Evolutionary conservation across 2,113 vertebrate species (phyloP), one percentile per base, ranked within the genome.

Genomic region (Plotosus lineatus): DNA sequence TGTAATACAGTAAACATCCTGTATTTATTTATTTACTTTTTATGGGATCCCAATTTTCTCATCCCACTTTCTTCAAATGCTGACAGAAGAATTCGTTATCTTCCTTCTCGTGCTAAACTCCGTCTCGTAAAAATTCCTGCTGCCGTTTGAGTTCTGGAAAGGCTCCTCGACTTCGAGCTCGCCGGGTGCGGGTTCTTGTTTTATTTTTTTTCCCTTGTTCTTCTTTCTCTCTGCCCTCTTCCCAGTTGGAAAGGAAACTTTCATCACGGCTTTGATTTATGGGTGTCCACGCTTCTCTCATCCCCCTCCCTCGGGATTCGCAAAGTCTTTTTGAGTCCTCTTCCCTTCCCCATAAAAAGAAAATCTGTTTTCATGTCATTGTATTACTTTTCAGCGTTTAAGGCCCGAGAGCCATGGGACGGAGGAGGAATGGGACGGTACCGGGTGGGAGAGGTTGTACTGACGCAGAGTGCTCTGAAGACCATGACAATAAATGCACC

Each of bases 261-360:
- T 94, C 92, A 93, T 94, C 91, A 89, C 90, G 8, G 80, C 73
- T 10, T 79, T 93, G 92, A 93, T 94, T 93, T 93, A 93, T 90
- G 84, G 85, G 84, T 87, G 53, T 78, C 85, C 79, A 86, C 83
- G 86, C 87, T 90, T 85, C 90, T 85, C 87, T 8, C 40, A 26
- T 1, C 1, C 46, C 69, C 28, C 88, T 90, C 85, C 90, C 88
- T 87, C 53, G 83, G 88, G 91, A 91, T 91, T 90, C 86, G 86
- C 82, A 89, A 89, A 89, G 90, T 87, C 89, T 87, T 92, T 92
- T 89, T 86, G 86, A 89, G 90, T 92, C 89, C 85, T 86, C 83
- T 86, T 87, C 77, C 86, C 82, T 78, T 79, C 51, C 80, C 83
- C 82, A 85, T 87, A 87, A 91, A 92, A 91, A 88, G 88, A 87